Percentiles rank a stretch among this genome's conserved stretches.
These are phyloP conservation scores for Neodontobutis hainanensis DNA, from an alignment of 2,113 vertebrate genomes.

Conservation along the genomic window DNA sequence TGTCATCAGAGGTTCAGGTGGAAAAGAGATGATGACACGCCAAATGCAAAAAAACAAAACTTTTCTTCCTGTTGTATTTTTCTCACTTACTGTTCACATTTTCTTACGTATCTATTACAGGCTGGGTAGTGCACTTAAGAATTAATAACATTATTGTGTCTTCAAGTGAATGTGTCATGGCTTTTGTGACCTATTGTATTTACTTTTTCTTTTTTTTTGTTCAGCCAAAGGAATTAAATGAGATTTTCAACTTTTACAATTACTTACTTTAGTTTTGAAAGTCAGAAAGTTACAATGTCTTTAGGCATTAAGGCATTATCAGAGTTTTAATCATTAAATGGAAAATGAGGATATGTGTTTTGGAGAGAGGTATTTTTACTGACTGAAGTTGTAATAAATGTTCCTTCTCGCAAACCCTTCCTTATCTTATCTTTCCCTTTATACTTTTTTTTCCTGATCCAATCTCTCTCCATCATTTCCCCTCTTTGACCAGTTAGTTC, in stretches of 20 bases:
- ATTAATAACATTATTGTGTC: not conserved
- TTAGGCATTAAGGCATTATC: too few species aligned
- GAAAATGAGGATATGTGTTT: too few species aligned
- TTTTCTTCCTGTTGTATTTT: not conserved
- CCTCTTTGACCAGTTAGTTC: slow-evolving; percentile 14
- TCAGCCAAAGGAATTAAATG: not conserved
- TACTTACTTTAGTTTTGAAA: too few species aligned
- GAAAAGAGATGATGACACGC: slow-evolving; percentile 38
- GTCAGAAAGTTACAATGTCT: too few species aligned
- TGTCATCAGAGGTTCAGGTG: slow-evolving; percentile 47
- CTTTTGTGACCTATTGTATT: too few species aligned
- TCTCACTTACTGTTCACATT: not conserved
- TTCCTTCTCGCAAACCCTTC: slow-evolving; percentile 43
- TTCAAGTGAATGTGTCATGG: slow-evolving; percentile 3
- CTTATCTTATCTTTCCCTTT: slow-evolving; percentile 45
- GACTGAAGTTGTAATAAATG: not conserved
- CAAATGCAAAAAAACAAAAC: not conserved
- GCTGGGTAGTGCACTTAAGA: too few species aligned
- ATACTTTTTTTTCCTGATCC: slow-evolving; percentile 22
- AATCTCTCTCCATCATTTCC: slow-evolving; percentile 35
- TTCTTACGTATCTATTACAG: too few species aligned
- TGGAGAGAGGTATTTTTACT: too few species aligned
- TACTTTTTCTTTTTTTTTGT: too few species aligned
- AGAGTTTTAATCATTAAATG: too few species aligned
- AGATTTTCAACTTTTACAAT: too few species aligned